These are phyloP conservation scores for Argya squamiceps DNA, from an alignment of 2,797 vertebrate genomes.

Conservation along the genomic window DNA sequence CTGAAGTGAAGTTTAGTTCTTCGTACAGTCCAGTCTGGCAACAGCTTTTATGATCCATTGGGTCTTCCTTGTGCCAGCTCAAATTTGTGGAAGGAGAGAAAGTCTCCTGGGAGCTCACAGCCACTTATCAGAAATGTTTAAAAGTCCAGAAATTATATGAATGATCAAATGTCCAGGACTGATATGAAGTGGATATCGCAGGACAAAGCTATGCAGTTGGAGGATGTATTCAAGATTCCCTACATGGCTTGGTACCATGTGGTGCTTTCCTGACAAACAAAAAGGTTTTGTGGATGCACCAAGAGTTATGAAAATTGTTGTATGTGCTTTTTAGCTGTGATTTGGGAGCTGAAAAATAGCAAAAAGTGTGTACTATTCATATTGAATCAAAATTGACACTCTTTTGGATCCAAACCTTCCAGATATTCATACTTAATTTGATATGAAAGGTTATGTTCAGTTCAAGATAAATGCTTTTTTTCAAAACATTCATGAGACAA, in stretches of 20 bases:
- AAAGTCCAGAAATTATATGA: not conserved
- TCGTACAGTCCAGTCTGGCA: not conserved
- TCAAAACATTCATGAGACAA: not conserved
- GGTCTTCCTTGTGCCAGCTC: not conserved
- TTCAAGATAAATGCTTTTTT: constrained; percentile 11
- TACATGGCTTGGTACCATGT: not conserved
- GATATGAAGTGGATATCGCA: not conserved
- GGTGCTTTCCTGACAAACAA: not conserved
- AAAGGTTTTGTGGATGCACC: not conserved
- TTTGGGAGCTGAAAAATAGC: not conserved
- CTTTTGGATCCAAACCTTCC: not conserved
- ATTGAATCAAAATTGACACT: not conserved
- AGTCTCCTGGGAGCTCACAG: not conserved
- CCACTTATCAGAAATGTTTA: not conserved
- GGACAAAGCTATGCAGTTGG: not conserved
- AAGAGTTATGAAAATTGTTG: not conserved
- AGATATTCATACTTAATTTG: not conserved
- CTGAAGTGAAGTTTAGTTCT: not conserved
- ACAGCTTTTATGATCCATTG: not conserved
- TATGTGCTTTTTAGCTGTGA: accelerated
- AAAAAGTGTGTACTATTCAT: not conserved
- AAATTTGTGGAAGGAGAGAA: not conserved
- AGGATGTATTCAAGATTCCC: not conserved
- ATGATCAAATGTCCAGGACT: not conserved
- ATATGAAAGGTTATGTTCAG: not conserved